Base-by-base conservation (phyloP, 2,797 vertebrate species). In the Diceros bicornis region DNA sequence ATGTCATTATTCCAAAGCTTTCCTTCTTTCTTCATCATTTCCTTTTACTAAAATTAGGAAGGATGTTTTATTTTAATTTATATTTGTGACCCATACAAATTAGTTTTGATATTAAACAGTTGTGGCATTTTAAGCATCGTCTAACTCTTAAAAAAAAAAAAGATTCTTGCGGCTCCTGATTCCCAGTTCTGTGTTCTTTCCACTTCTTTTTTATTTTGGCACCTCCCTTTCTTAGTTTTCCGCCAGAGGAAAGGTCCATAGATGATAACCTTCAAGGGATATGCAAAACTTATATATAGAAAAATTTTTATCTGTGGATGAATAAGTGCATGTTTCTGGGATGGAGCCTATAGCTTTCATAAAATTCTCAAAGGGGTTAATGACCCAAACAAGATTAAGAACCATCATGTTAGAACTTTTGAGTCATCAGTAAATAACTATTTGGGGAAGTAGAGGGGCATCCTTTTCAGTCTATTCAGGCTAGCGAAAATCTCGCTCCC, bases 11-110 rank as follows among this genome's bases (percentile, higher is more conserved):
- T 77, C 20, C 27, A 71, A 90, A 91, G 16, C 12, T 96, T 89
- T 94, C 55, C 34, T 94, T 83, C 55, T 94, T 92, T 91, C 32
- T 32, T 89, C 37, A 88, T 72, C 27, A 61, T 50, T 75, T 81
- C 6, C 61, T 96, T 92, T 94, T 85, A 90, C 59, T 96, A 94
- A 69, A 90, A 90, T 77, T 74, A 79, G 47, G 68, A 61, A 97
- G 18, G 55, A 47, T 68, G 3, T 55, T 69, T 4, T 61, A 69
- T 68, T 96, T 89, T 89, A 94, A 96, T 89, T 89, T 96, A 72
- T 66, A 61, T 74, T 77, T 95, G 37, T 81, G 44, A 89, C 8
- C 8, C 41, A 75, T 0, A 64, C 25, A 59, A 95, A 94, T 84
- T 72, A 72, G 34, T 74, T 90, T 82, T 94, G 32, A 59, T 68